Evolutionary conservation across 2,797 vertebrate species (phyloP).

Genomic region (Zalophus californianus): DNA sequence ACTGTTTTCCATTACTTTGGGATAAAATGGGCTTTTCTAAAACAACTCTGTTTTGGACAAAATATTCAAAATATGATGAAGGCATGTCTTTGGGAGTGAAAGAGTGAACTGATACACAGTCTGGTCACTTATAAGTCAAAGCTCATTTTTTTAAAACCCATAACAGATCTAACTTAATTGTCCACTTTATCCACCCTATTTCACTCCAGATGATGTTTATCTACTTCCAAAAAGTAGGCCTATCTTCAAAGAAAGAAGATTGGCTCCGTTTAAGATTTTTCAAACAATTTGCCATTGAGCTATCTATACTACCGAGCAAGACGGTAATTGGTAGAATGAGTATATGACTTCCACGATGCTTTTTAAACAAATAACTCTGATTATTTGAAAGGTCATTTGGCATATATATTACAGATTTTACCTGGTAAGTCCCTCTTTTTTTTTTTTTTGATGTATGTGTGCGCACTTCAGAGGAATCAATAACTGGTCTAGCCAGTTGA

Average conservation of each 20-base stretch:
- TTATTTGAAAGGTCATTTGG: background rate
- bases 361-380: background rate
- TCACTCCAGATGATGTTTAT: background rate
- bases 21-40: constrained; percentile 10
- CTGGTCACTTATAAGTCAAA: background rate
- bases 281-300: background rate
- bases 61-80: constrained; percentile 39
- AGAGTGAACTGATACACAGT: background rate
- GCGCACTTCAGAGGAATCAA: background rate
- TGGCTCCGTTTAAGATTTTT: background rate
- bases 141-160: background rate
- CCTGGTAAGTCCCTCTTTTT: background rate
- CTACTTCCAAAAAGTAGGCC: background rate
- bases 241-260: constrained; percentile 50
- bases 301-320: background rate
- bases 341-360: background rate
- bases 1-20: background rate
- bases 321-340: background rate
- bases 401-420: background rate
- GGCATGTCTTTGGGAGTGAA: background rate
- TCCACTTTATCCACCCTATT: background rate
- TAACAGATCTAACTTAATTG: constrained; percentile 18
- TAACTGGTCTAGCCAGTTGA: background rate
- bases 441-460: background rate
- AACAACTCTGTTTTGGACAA: background rate